phyloP scores from a whole-genome alignment of 1,140 invertebrate genomes.

The Diorhabda sublineata region DNA sequence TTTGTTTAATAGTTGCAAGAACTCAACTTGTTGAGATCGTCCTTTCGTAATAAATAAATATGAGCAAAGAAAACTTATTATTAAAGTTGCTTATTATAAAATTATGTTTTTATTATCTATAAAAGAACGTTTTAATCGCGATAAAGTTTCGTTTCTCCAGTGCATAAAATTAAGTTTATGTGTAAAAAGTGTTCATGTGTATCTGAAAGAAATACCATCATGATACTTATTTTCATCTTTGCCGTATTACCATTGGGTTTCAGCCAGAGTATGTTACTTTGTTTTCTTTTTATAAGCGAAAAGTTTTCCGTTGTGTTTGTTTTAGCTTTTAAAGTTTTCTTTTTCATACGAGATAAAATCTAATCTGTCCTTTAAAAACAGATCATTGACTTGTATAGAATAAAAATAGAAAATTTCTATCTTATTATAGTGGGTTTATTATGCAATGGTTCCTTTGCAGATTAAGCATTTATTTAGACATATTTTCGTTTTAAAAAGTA shows the following conservation, averaged over 20 bases:
- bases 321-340: too few relatives aligned
- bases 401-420: slow-evolving; percentile 1
- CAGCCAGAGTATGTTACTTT: neutral
- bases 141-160: neutral
- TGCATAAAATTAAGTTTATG: neutral
- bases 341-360: neutral
- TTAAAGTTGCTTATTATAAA: neutral
- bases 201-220: neutral
- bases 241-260: neutral
- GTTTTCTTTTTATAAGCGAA: neutral
- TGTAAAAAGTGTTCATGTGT: neutral
- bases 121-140: neutral
- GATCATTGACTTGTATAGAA: neutral
- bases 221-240: neutral
- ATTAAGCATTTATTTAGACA: too few relatives aligned
- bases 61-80: neutral
- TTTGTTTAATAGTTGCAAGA: neutral
- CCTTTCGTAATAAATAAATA: neutral
- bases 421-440: too few relatives aligned
- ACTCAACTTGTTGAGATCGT: neutral
- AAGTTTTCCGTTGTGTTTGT: neutral
- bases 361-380: neutral
- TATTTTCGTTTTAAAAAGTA: too few relatives aligned
- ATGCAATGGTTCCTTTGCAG: too few relatives aligned
- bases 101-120: neutral